Conservation (phyloP, 2,888 invertebrate genomes). For the Brenthis hecate region DNA sequence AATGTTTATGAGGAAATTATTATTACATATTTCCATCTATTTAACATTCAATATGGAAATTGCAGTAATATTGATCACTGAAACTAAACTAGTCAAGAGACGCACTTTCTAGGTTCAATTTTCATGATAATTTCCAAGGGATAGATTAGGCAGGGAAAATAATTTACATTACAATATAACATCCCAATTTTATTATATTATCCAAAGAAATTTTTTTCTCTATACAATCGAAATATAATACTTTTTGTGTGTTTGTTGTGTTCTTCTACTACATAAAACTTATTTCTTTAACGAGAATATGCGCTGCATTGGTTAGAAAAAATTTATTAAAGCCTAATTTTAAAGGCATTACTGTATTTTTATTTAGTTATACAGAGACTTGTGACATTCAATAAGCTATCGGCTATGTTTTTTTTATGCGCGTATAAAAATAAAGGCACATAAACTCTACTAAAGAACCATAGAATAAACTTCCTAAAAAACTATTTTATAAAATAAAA, state of each 20-base stretch:
- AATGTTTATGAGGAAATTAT: constrained; percentile 16
- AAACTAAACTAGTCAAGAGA: constrained; percentile 25
- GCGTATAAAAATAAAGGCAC: too few species aligned
- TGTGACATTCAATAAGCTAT: too few species aligned
- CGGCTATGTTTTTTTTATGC: too few species aligned
- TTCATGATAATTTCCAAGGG: constrained; percentile 34
- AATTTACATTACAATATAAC: constrained; percentile 38
- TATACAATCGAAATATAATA: neutral
- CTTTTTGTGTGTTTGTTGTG: neutral
- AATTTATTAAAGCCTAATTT: too few species aligned
- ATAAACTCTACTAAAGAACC: too few species aligned
- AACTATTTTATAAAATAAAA: too few species aligned
- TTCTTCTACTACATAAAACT: neutral
- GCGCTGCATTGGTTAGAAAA: neutral
- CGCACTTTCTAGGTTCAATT: constrained; percentile 25
- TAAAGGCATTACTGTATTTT: too few species aligned
- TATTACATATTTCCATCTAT: neutral
- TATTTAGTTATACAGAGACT: too few species aligned
- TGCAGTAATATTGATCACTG: constrained; percentile 24
- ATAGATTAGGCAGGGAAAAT: constrained; percentile 31
- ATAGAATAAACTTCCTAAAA: too few species aligned
- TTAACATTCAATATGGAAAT: constrained; percentile 34
- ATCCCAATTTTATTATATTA: constrained; percentile 2
- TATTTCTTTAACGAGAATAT: neutral
- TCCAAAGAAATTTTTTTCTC: neutral